phyloP scores from a whole-genome alignment of 2,888 invertebrate species.

The Tetranychus piercei region DNA sequence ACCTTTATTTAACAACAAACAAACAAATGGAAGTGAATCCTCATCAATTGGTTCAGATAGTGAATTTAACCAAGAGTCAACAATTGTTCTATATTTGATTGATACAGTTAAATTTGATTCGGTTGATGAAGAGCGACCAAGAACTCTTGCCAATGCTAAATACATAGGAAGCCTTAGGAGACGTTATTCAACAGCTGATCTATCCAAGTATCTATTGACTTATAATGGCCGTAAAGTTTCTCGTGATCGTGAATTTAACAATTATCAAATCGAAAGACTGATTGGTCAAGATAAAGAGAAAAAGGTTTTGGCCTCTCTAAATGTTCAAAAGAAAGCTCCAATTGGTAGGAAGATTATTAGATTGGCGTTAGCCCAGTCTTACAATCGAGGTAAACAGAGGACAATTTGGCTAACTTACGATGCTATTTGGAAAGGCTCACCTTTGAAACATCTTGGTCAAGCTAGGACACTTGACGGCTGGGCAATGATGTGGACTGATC shows the following conservation, averaged over 20 bases:
- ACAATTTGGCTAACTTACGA: slow-evolving; percentile 11
- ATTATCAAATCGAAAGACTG: background rate
- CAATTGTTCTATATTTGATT: slow-evolving; percentile 4
- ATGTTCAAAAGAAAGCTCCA: background rate
- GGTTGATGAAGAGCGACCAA: slow-evolving; percentile 2
- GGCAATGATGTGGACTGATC: slow-evolving; percentile 33
- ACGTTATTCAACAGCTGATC: background rate
- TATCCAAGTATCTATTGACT: background rate
- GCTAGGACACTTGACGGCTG: slow-evolving; percentile 7
- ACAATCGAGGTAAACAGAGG: slow-evolving; percentile 2
- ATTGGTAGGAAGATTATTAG: slow-evolving; percentile 10
- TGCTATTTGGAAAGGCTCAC: background rate
- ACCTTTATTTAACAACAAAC: background rate
- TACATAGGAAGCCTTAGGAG: background rate
- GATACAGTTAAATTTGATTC: slow-evolving; percentile 6
- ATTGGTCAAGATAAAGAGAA: background rate
- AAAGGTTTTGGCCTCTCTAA: background rate
- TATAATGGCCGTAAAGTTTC: background rate
- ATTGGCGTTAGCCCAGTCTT: slow-evolving; percentile 9
- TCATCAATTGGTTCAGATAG: background rate
- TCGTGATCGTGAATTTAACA: slow-evolving; percentile 6
- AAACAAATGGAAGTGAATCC: background rate
- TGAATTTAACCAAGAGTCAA: background rate
- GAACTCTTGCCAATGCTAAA: background rate
- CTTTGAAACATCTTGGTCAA: background rate